phyloP scores from a whole-genome alignment of 2,888 invertebrate genomes.

The Julus scandinavius region DNA sequence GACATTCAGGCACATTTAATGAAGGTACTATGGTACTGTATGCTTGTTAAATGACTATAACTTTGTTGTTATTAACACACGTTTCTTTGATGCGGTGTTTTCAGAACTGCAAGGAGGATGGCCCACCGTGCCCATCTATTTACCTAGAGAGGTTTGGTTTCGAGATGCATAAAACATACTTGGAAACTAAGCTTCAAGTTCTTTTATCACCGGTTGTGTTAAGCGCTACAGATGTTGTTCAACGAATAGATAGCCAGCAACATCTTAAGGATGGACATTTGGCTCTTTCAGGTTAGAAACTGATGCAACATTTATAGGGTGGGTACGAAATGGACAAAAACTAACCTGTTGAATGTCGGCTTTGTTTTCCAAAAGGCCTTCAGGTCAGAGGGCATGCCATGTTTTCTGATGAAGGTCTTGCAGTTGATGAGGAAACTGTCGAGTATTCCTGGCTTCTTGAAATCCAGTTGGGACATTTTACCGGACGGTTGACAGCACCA shows the following conservation, averaged over 20 bases:
- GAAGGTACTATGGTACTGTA: slow-evolving; percentile 69
- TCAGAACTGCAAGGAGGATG: slow-evolving; percentile 88
- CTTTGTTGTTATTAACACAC: background rate
- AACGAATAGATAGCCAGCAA: slow-evolving; percentile 65
- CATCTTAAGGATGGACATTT: slow-evolving; percentile 86
- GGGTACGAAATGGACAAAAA: background rate
- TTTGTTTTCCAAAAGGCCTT: slow-evolving; percentile 59
- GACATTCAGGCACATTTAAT: slow-evolving; percentile 95
- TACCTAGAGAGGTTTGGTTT: slow-evolving; percentile 92
- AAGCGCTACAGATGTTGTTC: slow-evolving; percentile 64
- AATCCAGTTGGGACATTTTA: slow-evolving; percentile 90
- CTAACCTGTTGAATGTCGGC: background rate
- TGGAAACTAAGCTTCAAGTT: slow-evolving; percentile 91
- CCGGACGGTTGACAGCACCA: slow-evolving; percentile 88
- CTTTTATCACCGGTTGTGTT: slow-evolving; percentile 83
- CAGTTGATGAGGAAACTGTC: slow-evolving; percentile 90
- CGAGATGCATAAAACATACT: slow-evolving; percentile 95
- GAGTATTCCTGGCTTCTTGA: slow-evolving; percentile 99
- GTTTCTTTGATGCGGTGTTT: background rate
- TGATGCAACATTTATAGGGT: background rate
- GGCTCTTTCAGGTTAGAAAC: slow-evolving; percentile 75
- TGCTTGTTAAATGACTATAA: background rate
- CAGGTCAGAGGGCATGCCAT: slow-evolving; percentile 93
- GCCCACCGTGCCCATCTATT: slow-evolving; percentile 91
- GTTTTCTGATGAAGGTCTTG: slow-evolving; percentile 92